Evolutionary conservation across 2,888 invertebrate species (phyloP).

Genomic region (Drosophila longiperda): DNA sequence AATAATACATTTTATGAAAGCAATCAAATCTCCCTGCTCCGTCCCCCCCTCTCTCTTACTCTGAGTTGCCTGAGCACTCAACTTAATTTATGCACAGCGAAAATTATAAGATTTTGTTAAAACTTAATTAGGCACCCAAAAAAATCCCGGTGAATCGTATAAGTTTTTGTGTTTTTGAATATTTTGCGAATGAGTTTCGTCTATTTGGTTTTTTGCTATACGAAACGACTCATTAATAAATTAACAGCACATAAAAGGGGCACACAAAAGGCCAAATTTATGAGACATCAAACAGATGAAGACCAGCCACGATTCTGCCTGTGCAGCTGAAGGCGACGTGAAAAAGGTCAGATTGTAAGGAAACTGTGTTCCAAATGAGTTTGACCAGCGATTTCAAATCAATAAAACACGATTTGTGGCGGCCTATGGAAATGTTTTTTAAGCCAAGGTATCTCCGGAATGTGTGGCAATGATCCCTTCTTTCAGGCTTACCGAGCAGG

Average conservation of each 20-base stretch:
- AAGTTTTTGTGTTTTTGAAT: slow-evolving; percentile 29
- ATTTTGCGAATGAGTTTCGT: slow-evolving; percentile 50
- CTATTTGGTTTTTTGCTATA: slow-evolving; percentile 36
- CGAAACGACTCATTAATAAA: slow-evolving; percentile 74
- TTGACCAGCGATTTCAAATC: slow-evolving; percentile 59
- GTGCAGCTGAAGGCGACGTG: slow-evolving; percentile 1
- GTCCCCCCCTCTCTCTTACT: not conserved
- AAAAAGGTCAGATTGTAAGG: slow-evolving; percentile 37
- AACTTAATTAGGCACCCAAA: slow-evolving; percentile 69
- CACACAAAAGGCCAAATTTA: slow-evolving; percentile 60
- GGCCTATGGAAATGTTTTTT: not conserved
- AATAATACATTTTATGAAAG: slow-evolving; percentile 78
- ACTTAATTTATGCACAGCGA: slow-evolving; percentile 67
- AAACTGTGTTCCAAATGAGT: slow-evolving; percentile 42
- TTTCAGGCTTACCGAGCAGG: too few relatives aligned
- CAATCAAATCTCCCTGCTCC: slow-evolving; percentile 59
- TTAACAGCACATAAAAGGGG: slow-evolving; percentile 64
- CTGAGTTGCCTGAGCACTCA: slow-evolving; percentile 8
- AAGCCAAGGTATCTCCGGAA: slow-evolving; percentile 2
- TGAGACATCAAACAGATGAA: slow-evolving; percentile 33
- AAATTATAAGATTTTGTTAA: slow-evolving; percentile 77
- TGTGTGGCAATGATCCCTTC: not conserved
- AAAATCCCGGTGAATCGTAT: slow-evolving; percentile 33
- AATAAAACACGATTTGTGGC: slow-evolving; percentile 60
- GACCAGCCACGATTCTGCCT: slow-evolving; percentile 14